These are phyloP conservation scores for Dasypogon diadema DNA, from an alignment of 2,888 invertebrate species.

Conservation along the genomic window DNA sequence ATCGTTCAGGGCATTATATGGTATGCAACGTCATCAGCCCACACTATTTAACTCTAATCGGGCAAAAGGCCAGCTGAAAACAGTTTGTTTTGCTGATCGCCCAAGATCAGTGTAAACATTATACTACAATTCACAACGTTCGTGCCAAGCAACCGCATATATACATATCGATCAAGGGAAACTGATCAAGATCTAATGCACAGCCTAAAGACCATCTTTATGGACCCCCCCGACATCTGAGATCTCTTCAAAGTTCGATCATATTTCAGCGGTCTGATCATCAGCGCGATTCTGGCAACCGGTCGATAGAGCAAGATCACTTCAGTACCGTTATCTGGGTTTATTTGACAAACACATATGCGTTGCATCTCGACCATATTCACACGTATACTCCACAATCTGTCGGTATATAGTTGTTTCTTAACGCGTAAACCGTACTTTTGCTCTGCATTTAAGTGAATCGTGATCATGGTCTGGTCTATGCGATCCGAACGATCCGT, in stretches of 20 bases:
- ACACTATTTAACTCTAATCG: neutral
- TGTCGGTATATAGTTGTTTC: neutral
- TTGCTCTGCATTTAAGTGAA: neutral
- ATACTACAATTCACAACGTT: neutral
- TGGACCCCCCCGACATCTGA: neutral
- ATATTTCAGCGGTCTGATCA: slow-evolving; percentile 17
- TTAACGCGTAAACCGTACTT: neutral
- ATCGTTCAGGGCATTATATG: neutral
- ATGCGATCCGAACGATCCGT: neutral
- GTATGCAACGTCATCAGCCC: neutral
- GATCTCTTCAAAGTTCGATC: slow-evolving; percentile 22
- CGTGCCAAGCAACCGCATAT: neutral
- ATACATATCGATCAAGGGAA: neutral
- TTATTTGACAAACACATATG: slow-evolving; percentile 19
- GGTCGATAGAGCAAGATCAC: slow-evolving; percentile 24
- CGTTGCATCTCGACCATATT: neutral
- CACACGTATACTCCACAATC: neutral
- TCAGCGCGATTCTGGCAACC: slow-evolving; percentile 19
- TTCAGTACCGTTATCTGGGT: slow-evolving; percentile 22
- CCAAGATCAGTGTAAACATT: slow-evolving; percentile 3
- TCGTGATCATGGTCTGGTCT: slow-evolving; percentile 13
- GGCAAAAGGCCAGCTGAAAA: neutral
- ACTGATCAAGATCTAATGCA: no score
- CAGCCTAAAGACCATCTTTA: slow-evolving; percentile 6
- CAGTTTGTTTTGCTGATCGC: neutral